Base-by-base conservation (phyloP, 2,888 invertebrate species). In the Drosophila rellima region DNA sequence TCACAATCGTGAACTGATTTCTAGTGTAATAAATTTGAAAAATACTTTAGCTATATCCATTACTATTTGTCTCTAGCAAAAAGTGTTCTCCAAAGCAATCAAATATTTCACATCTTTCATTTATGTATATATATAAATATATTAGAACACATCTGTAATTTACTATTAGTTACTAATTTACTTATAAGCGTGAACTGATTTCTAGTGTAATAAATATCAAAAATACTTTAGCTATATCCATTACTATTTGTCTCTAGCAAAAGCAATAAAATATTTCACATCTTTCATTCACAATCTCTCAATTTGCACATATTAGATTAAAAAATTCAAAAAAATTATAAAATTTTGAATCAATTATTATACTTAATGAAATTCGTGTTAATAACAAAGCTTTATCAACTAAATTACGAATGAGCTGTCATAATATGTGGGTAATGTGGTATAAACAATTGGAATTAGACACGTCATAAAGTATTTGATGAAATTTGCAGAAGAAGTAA, bases 91-190 rank as follows among this genome's bases (percentile, higher is more conserved):
- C n/a, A n/a, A n/a, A n/a, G n/a, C n/a, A n/a, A n/a, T 40, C 13
- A 2, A 18, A 20, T 20, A 7, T 13, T 13, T 5, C 18, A 40
- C 3, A 3, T 20, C n/a, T 44, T 44, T n/a, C 11, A 44, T 20
- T 44, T 13, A 52, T 26, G 10, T 31, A 11, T 31, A 31, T 31
- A n/a, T 15, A 26, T 23, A 20, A 6, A 20, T 42, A 39, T 3
- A 18, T 40, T 10, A 1, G 18, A 6, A 7, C 37, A n/a, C 37
- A 37, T 15, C 7, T 15, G 37, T 37, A 37, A 2, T 42, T 42
- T 20, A 42, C 13, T 42, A 42, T 42, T 42, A 20, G n/a, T 23
- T 42, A 42, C 42, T 23, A n/a, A 20, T 20, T 23, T 42, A 15
- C 15, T 37, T 15, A 37, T 8, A 17, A 37, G 15, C n/a, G 20